phyloP scores from a whole-genome alignment of 1,140 invertebrate genomes.

The Cotesia glomerata region DNA sequence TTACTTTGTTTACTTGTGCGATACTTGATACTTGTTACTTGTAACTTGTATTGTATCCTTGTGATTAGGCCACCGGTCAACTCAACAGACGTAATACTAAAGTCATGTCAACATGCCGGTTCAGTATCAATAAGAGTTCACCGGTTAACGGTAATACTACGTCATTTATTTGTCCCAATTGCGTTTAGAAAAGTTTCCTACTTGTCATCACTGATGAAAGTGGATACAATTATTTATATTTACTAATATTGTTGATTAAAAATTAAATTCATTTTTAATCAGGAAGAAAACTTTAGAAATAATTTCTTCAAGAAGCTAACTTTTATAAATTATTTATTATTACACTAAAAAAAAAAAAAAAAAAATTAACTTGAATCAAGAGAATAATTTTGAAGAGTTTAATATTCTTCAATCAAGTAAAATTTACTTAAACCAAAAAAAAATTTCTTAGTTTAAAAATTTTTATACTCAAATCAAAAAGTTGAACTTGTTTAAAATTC shows the following conservation, averaged over 20 bases:
- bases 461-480: too few species aligned
- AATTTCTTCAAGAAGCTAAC: too few species aligned
- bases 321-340: too few species aligned
- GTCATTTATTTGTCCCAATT: conserved; percentile 43
- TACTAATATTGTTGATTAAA: not conserved
- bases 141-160: conserved; percentile 47
- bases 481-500: too few species aligned
- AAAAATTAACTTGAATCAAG: too few species aligned
- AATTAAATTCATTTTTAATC: too few species aligned
- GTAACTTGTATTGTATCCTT: not conserved
- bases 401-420: too few species aligned
- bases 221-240: not conserved
- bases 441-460: too few species aligned
- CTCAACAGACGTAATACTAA: not conserved
- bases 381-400: too few species aligned
- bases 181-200: conserved; percentile 49
- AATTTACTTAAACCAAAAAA: too few species aligned
- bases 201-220: conserved; percentile 36
- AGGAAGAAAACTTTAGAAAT: not conserved
- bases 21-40: not conserved
- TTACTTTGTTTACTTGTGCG: conserved; percentile 15
- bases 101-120: conserved; percentile 9
- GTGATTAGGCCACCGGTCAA: conserved; percentile 4
- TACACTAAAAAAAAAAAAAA: too few species aligned
- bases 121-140: conserved; percentile 6